Percentiles rank a stretch among this genome's conserved stretches.
Evolutionary conservation across 2,113 vertebrate species (phyloP).

Genomic region (Platichthys flesus): DNA sequence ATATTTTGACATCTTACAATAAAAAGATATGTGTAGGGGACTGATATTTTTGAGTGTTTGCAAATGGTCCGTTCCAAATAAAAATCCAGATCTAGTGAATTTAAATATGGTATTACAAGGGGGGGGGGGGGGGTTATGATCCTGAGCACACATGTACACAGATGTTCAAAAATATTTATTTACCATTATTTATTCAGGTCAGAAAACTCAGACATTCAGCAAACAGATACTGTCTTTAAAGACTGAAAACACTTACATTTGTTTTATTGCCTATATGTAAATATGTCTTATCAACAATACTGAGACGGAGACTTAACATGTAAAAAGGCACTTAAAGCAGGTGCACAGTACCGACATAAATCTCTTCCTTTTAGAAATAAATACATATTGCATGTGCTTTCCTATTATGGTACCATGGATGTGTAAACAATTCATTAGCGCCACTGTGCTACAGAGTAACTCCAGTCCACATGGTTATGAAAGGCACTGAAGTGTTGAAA

Average conservation of each 20-base stretch:
- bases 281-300: slow-evolving; percentile 43
- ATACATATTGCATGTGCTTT: slow-evolving; percentile 65
- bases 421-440: slow-evolving; percentile 77
- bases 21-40: no score
- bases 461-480: slow-evolving; percentile 49
- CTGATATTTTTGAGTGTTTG: no score
- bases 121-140: neutral
- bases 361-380: slow-evolving; percentile 67
- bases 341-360: slow-evolving; percentile 52
- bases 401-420: slow-evolving; percentile 46
- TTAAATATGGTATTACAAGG: no score
- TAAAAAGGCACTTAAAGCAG: slow-evolving; percentile 65
- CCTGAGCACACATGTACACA: neutral
- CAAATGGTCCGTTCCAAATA: no score
- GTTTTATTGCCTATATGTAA: slow-evolving; percentile 39
- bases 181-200: slow-evolving; percentile 50
- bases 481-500: slow-evolving; percentile 61
- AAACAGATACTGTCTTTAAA: slow-evolving; percentile 24
- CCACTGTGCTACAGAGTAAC: slow-evolving; percentile 32
- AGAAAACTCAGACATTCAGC: slow-evolving; percentile 25
- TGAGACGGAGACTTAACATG: slow-evolving; percentile 46
- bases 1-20: no score
- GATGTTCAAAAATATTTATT: slow-evolving; percentile 60
- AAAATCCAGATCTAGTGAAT: no score
- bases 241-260: slow-evolving; percentile 46